Base-by-base conservation (phyloP, 2,797 vertebrate genomes). In the Enteromius anoplus region DNA sequence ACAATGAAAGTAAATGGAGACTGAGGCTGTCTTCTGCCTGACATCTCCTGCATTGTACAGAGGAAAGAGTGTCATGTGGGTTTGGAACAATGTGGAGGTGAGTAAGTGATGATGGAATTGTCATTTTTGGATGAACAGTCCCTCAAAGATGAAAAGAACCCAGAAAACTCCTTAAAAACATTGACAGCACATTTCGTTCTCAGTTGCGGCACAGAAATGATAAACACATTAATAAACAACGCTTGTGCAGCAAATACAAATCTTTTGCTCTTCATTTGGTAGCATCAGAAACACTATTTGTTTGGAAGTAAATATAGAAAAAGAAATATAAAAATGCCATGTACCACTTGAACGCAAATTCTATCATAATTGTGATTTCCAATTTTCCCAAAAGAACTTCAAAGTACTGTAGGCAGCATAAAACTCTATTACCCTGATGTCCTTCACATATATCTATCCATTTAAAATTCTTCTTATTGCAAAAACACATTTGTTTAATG, bases 1-100 rank as follows among this genome's bases (percentile, higher is more conserved):
- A 47, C 58, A 64, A 19, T 77, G 40, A 77, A 64, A 77, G 42
- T 64, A 77, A 77, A 47, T 77, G 23, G 40, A 45, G 73, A 34
- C 34, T 10, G n/a, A 42, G 40, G 58, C 40, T 77, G 75, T 45
- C 73, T 17, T 75, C 53, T 75, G 21, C 51, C 53, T 60, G 58
- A 75, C 53, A 58, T 60, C 34, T 60, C 14, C 53, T 75, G 12
- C 55, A 34, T 40, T 75, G 34, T 19, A 34, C 37, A 45, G 40
- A 60, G 15, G n/a, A 64, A 45, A 32, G 58, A 64, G 64, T 64
- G 14, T 42, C 23, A 58, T 58, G 47, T 0, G 29, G 47, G n/a
- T 62, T 77, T 77, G 55, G 49, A 53, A 55, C 49, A 55, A 53
- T 2, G 29, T 37, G 29, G n/a, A 12, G 23, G 2, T 62, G 55